Conservation (phyloP, 2,888 invertebrate species). For the Drosophila heteroneura region DNA sequence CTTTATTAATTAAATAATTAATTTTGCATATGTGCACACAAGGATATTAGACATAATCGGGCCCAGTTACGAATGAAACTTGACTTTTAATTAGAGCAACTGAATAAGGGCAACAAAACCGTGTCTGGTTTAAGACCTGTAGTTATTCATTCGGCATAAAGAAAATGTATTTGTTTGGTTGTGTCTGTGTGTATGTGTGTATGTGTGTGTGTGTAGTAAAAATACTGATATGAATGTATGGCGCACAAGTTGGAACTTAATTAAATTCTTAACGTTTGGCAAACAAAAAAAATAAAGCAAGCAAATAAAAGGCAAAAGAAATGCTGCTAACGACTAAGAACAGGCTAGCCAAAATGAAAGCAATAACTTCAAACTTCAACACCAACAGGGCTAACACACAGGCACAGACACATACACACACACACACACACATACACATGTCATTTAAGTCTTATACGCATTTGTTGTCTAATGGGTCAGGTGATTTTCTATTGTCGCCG, state of each 20-base stretch:
- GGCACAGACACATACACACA: conserved; percentile 8
- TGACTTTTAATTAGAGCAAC: conserved; percentile 2
- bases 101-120: background rate
- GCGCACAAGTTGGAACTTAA: conserved; percentile 59
- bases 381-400: conserved; percentile 33
- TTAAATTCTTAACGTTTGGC: conserved; percentile 72
- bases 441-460: conserved; percentile 65
- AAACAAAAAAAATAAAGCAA: conserved; percentile 17
- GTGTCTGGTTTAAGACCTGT: conserved; percentile 9
- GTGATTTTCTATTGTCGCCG: conserved; percentile 79
- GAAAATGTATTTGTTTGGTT: background rate
- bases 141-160: conserved; percentile 2
- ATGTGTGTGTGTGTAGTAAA: conserved; percentile 7
- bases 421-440: conserved; percentile 19
- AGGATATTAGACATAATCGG: background rate
- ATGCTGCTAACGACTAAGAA: conserved; percentile 42
- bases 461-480: conserved; percentile 73
- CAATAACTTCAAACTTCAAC: conserved; percentile 71
- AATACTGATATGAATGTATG: conserved; percentile 30
- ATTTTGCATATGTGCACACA: conserved; percentile 3
- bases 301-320: conserved; percentile 5
- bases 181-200: background rate
- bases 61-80: background rate
- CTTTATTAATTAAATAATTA: background rate
- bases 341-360: conserved; percentile 64